phyloP scores from a whole-genome alignment of 2,797 vertebrate species.

The Caiman crocodilus region DNA sequence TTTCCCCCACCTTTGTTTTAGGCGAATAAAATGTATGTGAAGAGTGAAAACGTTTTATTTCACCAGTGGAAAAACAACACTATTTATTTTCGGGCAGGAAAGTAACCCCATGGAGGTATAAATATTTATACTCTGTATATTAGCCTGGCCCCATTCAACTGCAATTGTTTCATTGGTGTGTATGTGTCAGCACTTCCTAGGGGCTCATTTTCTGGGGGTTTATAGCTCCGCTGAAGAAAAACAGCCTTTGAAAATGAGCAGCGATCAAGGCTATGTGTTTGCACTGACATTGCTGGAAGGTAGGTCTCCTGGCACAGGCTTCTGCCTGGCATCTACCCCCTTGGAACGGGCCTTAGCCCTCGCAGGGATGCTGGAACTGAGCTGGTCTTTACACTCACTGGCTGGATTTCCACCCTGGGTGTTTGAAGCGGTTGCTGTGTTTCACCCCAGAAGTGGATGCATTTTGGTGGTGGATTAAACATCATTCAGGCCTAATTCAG shows the following conservation, averaged over 20 bases:
- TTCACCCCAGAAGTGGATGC: background rate
- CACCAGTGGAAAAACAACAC: rapidly evolving
- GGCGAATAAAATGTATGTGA: background rate
- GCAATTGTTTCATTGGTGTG: background rate
- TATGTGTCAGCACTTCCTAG: background rate
- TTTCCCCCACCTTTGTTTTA: rapidly evolving
- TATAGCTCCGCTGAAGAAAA: background rate
- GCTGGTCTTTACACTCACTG: background rate
- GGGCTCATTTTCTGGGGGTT: background rate
- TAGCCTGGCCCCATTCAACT: background rate
- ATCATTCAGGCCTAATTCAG: too few species aligned
- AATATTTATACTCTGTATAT: background rate
- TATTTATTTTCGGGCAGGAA: background rate
- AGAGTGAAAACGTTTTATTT: background rate
- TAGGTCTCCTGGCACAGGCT: too few species aligned
- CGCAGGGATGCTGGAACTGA: background rate
- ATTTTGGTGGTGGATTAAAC: background rate
- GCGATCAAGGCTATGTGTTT: background rate
- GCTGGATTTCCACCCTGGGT: background rate
- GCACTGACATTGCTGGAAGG: background rate
- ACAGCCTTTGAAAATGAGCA: background rate
- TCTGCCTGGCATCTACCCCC: rapidly evolving
- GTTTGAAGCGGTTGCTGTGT: background rate
- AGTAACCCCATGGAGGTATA: background rate
- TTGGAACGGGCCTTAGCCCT: background rate